Evolutionary conservation across 1,140 invertebrate species (phyloP), one percentile per base, ranked within the genome.

Genomic region (Lucilia cuprina): DNA sequence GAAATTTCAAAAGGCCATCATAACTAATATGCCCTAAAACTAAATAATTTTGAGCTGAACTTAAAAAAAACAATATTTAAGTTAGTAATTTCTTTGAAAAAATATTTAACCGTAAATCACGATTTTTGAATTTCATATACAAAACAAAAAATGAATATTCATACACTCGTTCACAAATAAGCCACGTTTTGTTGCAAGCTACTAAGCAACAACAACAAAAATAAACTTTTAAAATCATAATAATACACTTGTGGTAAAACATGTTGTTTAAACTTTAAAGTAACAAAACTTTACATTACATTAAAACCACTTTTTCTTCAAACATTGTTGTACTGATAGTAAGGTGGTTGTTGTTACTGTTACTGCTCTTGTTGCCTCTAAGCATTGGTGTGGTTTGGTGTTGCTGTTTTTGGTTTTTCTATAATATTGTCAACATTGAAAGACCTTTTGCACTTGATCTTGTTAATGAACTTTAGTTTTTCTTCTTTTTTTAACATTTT

Each of bases 381-480:
- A n/a, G 55, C 55, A 60, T 17, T 60, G 50, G 55, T 60, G 14
- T n/a, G 13, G 14, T n/a, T 17, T 60, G 55, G 14, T 60, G 55
- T 60, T 17, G 55, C 55, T 17, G 55, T 60, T 17, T 60, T 60
- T 17, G 55, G 41, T 1, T 41, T 41, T 41, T 41, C 41, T 41
- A 3, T 41, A n/a, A n/a, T 80, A 80, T 49, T 80, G 77, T 80
- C 77, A 80, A 80, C 77, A 25, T 49, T 80, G 77, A 9, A 50
- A 80, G 77, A 80, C 77, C 77, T 80, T 80, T 21, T 80, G 77
- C 77, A 80, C 77, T 80, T 80, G 77, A 80, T 80, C 77, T 80
- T 80, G 75, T 78, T 78, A 78, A 78, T 78, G 75, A 78, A 78
- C 75, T 77, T 41, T 78, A n/a, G n/a, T n/a, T 78, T 41, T 41